Percentiles rank a stretch among this genome's conserved stretches.
These are phyloP conservation scores for Drosophila pseudoananassae DNA, from an alignment of 1,140 invertebrate species.

Conservation along the genomic window DNA sequence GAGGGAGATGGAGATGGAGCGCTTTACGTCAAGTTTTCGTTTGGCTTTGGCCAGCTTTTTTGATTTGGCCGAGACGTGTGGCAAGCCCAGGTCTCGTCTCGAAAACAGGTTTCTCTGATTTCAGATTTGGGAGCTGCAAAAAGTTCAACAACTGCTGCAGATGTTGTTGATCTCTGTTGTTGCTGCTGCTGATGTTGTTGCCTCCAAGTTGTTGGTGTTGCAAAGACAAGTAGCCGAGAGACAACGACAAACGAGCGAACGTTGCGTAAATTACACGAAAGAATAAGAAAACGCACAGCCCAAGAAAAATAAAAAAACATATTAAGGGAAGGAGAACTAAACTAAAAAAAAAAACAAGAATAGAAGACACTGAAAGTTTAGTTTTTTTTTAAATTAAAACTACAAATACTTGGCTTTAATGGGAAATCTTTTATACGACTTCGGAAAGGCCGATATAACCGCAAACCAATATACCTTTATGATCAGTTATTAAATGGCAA, in stretches of 20 bases:
- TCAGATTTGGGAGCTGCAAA: slow-evolving; percentile 76
- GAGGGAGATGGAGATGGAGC: slow-evolving; percentile 9
- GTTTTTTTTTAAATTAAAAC: background rate
- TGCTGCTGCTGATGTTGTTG: slow-evolving; percentile 6
- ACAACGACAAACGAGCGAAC: slow-evolving; percentile 71
- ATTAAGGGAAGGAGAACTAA: slow-evolving; percentile 26
- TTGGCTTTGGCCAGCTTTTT: slow-evolving; percentile 65
- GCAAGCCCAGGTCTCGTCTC: slow-evolving; percentile 55
- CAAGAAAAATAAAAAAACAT: slow-evolving; percentile 38
- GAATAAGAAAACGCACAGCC: slow-evolving; percentile 40
- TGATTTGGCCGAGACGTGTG: slow-evolving; percentile 78
- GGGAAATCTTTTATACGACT: background rate
- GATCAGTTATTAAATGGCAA: slow-evolving; percentile 60
- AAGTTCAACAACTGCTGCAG: slow-evolving; percentile 76
- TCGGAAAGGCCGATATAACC: background rate
- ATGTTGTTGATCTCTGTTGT: slow-evolving; percentile 59
- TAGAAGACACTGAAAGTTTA: too few relatives aligned
- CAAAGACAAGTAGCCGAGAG: slow-evolving; percentile 69
- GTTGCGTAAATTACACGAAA: slow-evolving; percentile 78
- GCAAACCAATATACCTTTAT: slow-evolving; percentile 53
- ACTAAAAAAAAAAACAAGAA: background rate
- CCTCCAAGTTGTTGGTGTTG: slow-evolving; percentile 41
- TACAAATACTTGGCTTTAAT: too few relatives aligned
- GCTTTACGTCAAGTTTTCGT: slow-evolving; percentile 51
- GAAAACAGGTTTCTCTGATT: slow-evolving; percentile 69